Base-by-base conservation (phyloP, 1,140 invertebrate genomes). In the Drosophila melanogaster region DNA sequence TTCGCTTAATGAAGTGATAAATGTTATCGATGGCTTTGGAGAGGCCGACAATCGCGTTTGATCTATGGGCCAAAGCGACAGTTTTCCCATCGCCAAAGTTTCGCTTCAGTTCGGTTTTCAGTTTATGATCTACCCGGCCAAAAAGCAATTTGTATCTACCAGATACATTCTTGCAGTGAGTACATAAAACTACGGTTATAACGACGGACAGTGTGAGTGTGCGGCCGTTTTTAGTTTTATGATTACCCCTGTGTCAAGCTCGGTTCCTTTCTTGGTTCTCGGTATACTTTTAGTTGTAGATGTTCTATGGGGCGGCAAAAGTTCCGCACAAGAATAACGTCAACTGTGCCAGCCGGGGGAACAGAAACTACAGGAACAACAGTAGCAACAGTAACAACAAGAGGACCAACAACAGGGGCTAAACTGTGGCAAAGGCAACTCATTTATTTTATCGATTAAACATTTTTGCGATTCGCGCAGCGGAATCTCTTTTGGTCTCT, bases 391-490 rank as follows among this genome's bases (percentile, higher is more conserved):
- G 11, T 14, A 81, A 51, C 19, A 75, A 35, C 54, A 61, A 58
- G 22, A 47, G 26, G 26, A 30, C 47, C 38, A 69, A 35, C 15
- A 50, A 60, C 59, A 55, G 60, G 51, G 73, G 65, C 75, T 60
- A 57, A 79, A 64, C 59, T 71, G 57, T 71, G 72, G 70, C 80
- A 87, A 81, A 87, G 55, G 79, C 84, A 89, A 89, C 84, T 89
- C 84, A 89, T 89, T 89, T 89, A 89, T 89, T 89, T 89, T 89
- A 89, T 89, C 84, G 84, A 89, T 89, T 89, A 89, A 89, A 89
- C 84, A 89, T 89, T 89, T 87, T 89, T 89, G 84, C 85, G 84
- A 89, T 89, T 89, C 84, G 84, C 85, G 84, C 77, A 89, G 84
- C 84, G 84, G 84, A 89, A 89, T 89, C 84, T 89, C 81, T 74